Conservation (phyloP, 1,140 invertebrate genomes). For the Drosophila pseudoananassae region DNA sequence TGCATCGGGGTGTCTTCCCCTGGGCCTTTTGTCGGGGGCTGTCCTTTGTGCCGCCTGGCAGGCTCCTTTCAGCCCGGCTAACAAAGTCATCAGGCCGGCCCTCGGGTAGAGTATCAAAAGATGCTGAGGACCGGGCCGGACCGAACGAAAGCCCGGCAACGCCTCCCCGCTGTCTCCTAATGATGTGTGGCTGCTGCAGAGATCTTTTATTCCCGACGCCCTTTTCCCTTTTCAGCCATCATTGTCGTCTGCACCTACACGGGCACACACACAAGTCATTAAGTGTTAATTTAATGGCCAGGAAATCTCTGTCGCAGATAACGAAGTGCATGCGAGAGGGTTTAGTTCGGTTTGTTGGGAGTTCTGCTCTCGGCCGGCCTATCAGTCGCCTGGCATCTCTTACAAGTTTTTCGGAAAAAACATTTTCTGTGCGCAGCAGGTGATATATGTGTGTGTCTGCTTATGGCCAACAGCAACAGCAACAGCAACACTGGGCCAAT, state of each 20-base stretch:
- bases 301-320: constrained; percentile 81
- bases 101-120: constrained; percentile 46
- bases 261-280: constrained; percentile 71
- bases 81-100: constrained; percentile 50
- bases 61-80: constrained; percentile 31
- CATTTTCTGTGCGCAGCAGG: constrained; percentile 75
- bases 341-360: constrained; percentile 39
- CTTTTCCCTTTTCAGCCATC: constrained; percentile 52
- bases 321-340: constrained; percentile 71
- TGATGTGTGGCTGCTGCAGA: constrained; percentile 79
- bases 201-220: constrained; percentile 39
- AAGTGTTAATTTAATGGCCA: constrained; percentile 82
- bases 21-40: constrained; percentile 25
- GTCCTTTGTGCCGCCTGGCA: constrained; percentile 20
- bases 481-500: constrained; percentile 20
- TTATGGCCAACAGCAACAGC: constrained; percentile 42
- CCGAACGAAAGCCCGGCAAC: constrained; percentile 53
- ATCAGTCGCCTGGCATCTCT: constrained; percentile 72
- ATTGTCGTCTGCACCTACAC: constrained; percentile 67
- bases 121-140: constrained; percentile 7
- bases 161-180: constrained; percentile 72
- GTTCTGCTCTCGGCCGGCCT: constrained; percentile 54
- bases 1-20: constrained; percentile 25
- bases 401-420: constrained; percentile 81
- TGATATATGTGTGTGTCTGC: constrained; percentile 78